These are phyloP conservation scores for Strigops habroptila DNA, from an alignment of 2,113 vertebrate species.

Conservation along the genomic window DNA sequence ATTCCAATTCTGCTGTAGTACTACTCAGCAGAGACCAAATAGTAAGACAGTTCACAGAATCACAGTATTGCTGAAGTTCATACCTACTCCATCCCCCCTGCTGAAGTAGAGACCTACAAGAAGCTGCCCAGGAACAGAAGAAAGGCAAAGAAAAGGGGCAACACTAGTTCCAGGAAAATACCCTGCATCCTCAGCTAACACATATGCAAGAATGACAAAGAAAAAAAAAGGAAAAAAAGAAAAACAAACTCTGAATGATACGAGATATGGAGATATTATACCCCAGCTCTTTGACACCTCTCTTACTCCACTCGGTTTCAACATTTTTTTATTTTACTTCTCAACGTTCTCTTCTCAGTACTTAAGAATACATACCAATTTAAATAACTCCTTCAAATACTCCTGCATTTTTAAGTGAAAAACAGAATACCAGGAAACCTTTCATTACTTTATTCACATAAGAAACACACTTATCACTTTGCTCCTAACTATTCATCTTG, in stretches of 20 bases:
- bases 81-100: background rate
- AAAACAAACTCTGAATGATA: background rate
- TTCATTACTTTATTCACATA: background rate
- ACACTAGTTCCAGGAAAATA: background rate
- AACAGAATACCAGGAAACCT: background rate
- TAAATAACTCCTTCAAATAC: background rate
- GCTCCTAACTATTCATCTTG: background rate
- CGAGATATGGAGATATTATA: background rate
- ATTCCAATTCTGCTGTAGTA: background rate
- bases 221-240: no score
- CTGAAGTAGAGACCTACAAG: background rate
- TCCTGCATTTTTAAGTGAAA: background rate
- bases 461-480: background rate
- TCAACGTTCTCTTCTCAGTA: background rate
- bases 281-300: background rate
- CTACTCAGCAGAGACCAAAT: background rate
- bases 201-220: background rate
- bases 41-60: background rate
- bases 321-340: background rate
- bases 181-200: background rate
- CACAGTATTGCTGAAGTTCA: background rate
- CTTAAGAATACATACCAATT: background rate
- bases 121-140: background rate
- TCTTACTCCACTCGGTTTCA: background rate
- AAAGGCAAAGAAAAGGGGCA: background rate